These are phyloP conservation scores for Murina feae DNA, from an alignment of 2,113 vertebrate species.

Conservation along the genomic window DNA sequence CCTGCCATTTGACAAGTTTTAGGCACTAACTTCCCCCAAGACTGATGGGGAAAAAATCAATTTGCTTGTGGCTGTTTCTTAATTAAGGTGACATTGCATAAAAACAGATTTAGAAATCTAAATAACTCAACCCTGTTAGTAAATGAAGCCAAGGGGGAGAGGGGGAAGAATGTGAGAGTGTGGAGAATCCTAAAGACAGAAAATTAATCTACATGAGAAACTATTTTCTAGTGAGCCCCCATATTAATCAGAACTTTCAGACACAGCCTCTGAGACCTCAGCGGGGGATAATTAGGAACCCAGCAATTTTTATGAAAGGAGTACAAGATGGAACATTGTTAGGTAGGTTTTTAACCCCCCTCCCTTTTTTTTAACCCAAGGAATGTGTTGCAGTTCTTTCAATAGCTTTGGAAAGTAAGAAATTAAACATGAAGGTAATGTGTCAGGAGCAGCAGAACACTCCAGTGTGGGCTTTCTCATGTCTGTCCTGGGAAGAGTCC, in stretches of 20 bases:
- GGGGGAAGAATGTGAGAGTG: background rate
- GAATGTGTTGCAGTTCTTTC: background rate
- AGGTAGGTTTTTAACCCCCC: background rate
- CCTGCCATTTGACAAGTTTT: background rate
- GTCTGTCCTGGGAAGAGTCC: background rate
- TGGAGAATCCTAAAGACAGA: conserved; percentile 38
- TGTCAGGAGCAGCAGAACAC: background rate
- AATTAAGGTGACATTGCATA: conserved; percentile 28
- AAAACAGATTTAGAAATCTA: background rate
- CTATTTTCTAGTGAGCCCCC: conserved; percentile 3
- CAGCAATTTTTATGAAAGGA: conserved; percentile 24
- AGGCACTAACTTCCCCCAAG: background rate
- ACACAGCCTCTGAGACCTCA: conserved; percentile 29
- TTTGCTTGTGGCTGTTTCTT: conserved; percentile 36
- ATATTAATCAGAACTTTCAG: conserved; percentile 41
- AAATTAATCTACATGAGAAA: conserved; percentile 50
- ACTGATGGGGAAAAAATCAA: background rate
- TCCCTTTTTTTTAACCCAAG: background rate
- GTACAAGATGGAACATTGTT: conserved; percentile 15
- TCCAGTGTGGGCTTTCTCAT: background rate
- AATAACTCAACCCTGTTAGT: conserved; percentile 4
- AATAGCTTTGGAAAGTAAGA: conserved; percentile 5
- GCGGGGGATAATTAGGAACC: conserved; percentile 32
- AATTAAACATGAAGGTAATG: background rate
- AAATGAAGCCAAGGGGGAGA: background rate